Evolutionary conservation across 2,797 vertebrate genomes (phyloP).

Genomic region (Antennarius maculatus): DNA sequence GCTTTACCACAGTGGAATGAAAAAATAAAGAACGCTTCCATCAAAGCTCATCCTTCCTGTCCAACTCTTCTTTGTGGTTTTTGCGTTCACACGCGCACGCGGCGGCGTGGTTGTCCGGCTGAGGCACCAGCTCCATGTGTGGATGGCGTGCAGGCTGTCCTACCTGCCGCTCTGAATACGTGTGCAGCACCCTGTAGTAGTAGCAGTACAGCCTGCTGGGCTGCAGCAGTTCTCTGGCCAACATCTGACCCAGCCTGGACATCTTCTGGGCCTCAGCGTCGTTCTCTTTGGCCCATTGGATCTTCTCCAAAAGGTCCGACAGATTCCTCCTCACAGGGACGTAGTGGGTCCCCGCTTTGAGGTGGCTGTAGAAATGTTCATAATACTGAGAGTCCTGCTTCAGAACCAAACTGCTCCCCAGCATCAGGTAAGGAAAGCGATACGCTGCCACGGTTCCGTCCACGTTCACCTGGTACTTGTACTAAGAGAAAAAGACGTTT

Average conservation of each 20-base stretch:
- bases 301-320: slow-evolving; percentile 88
- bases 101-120: slow-evolving; percentile 44
- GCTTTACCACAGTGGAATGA: no score
- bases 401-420: slow-evolving; percentile 91
- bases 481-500: slow-evolving; percentile 59
- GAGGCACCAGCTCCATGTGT: slow-evolving; percentile 73
- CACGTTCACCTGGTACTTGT: slow-evolving; percentile 94
- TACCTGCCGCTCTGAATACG: slow-evolving; percentile 58
- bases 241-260: slow-evolving; percentile 81
- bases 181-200: slow-evolving; percentile 84
- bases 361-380: slow-evolving; percentile 88
- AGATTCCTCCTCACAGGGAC: slow-evolving; percentile 87
- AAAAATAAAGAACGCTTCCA: background rate
- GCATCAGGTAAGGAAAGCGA: slow-evolving; percentile 91
- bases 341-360: slow-evolving; percentile 87
- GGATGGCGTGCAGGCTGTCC: slow-evolving; percentile 32
- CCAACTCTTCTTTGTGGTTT: background rate
- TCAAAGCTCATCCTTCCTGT: slow-evolving; percentile 68
- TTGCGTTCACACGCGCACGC: slow-evolving; percentile 48
- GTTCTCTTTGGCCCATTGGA: slow-evolving; percentile 91
- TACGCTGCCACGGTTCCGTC: slow-evolving; percentile 94
- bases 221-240: slow-evolving; percentile 84
- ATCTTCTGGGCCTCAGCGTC: slow-evolving; percentile 81
- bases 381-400: slow-evolving; percentile 94
- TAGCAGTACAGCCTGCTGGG: slow-evolving; percentile 89